Percentiles rank a stretch among this genome's conserved stretches.
Conservation (phyloP, 2,888 invertebrate species). For the Eilema caniola region DNA sequence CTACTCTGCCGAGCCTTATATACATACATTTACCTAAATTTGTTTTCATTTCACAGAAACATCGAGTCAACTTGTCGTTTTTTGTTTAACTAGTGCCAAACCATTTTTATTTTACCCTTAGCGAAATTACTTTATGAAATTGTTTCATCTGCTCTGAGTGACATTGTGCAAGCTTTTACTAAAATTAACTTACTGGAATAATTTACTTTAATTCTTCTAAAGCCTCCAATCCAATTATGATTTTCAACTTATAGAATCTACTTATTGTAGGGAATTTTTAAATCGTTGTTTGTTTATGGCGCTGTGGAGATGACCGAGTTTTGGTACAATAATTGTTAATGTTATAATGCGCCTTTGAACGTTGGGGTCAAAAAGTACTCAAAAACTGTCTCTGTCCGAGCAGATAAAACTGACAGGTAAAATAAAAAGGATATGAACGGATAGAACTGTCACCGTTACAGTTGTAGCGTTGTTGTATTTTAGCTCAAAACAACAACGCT, state of each 20-base stretch:
- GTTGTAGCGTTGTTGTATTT: too few species aligned
- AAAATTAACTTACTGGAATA: conserved; percentile 8
- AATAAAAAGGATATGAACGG: too few species aligned
- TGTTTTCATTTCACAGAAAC: conserved; percentile 34
- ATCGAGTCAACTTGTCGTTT: conserved; percentile 30
- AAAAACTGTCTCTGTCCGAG: too few species aligned
- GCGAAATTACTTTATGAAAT: conserved; percentile 39
- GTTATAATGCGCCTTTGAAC: too few species aligned
- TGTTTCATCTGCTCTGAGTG: conserved; percentile 19
- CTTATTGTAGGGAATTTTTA: background rate
- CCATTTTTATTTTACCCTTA: conserved; percentile 27
- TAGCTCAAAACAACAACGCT: too few species aligned
- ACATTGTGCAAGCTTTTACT: background rate
- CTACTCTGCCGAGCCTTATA: background rate
- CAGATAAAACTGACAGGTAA: too few species aligned
- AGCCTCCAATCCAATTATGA: too few species aligned
- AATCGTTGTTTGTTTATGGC: background rate
- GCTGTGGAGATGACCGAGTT: background rate
- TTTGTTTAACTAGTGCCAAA: conserved; percentile 29
- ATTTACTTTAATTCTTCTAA: too few species aligned
- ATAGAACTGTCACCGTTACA: too few species aligned
- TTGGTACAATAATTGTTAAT: too few species aligned
- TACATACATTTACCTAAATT: conserved; percentile 28
- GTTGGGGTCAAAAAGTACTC: too few species aligned
- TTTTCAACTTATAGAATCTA: background rate